Evolutionary conservation across 1,140 invertebrate genomes (phyloP), one percentile per base, ranked within the genome.

Genomic region (Ceratina calcarata): DNA sequence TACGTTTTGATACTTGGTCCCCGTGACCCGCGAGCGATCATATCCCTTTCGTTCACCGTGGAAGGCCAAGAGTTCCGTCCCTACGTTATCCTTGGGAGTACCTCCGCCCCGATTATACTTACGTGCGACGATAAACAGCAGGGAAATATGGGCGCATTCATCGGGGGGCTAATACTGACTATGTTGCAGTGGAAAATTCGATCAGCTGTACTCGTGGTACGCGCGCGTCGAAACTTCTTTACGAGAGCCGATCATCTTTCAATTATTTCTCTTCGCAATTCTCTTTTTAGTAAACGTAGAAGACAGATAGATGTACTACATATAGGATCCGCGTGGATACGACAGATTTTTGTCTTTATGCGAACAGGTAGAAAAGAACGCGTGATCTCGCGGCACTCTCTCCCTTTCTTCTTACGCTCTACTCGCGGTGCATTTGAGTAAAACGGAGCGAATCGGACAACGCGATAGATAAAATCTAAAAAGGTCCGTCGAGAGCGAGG

Each of bases 401-500:
- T 65, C 61, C 71, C 49, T 66, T 75, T 66, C 45, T 20, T 58
- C n/a, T 58, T 10, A 12, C 45, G 60, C 24, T 15, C 12, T 18
- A n/a, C 22, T n/a, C 32, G 22, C 45, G 22, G 55, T 24, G 15
- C 1, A 20, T n/a, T 72, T 37, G n/a, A 64, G 27, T 45, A 65
- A 64, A 72, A 74, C 61, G 53, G 24, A 45, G 16, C 53, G 62
- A 64, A 18, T 58, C 32, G 22, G 16, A 18, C 61, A 66, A 73
- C 83, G 75, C 58, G 78, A 75, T 71, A 82, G 84, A 77, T 85
- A 67, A 86, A 74, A 82, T 84, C 73, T 84, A 82, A 82, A 81
- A 83, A 74, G 80, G 82, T 86, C 85, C 84, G 82, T 16, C 86
- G 83, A 80, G 88, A 80, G 79, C 88, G 84, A 86, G 89, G 87